Percentiles rank a stretch among this genome's conserved stretches.
phyloP scores from a whole-genome alignment of 2,888 invertebrate species.

The Lasioglossum figueresi region DNA sequence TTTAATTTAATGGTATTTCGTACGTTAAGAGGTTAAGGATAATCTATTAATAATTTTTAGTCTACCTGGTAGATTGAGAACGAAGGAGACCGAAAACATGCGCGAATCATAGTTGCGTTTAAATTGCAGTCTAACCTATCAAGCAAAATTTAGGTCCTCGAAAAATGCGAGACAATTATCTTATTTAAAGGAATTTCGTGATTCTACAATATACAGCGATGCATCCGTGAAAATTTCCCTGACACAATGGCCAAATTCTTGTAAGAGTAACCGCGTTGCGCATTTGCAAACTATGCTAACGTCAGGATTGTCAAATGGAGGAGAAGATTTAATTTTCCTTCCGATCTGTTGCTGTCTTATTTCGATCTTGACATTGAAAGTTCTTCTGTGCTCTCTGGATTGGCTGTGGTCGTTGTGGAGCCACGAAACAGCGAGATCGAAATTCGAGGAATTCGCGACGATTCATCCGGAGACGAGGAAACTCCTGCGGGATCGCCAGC shows the following conservation, averaged over 20 bases:
- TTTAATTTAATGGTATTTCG: too few relatives aligned
- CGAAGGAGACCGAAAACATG: constrained; percentile 22
- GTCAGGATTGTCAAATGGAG: background rate
- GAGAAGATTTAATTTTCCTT: constrained; percentile 10
- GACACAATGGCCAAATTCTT: constrained; percentile 20
- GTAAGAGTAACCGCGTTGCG: background rate
- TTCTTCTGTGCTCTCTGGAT: background rate
- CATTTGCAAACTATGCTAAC: constrained; percentile 18
- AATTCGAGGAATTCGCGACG: background rate
- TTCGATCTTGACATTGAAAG: constrained; percentile 7
- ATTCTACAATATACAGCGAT: background rate
- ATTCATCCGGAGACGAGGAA: background rate
- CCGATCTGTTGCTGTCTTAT: constrained; percentile 33
- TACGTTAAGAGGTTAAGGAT: too few relatives aligned
- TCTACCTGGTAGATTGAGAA: background rate
- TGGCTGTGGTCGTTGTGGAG: background rate
- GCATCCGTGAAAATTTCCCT: background rate
- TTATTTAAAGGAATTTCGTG: background rate
- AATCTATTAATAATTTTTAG: background rate
- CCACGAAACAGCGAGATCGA: background rate
- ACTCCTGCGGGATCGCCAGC: constrained; percentile 33
- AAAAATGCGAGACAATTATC: background rate
- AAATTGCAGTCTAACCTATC: constrained; percentile 40
- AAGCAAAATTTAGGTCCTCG: background rate
- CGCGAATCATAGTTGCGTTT: constrained; percentile 20